phyloP scores from a whole-genome alignment of 2,797 vertebrate genomes.

The Darevskia mixta region DNA sequence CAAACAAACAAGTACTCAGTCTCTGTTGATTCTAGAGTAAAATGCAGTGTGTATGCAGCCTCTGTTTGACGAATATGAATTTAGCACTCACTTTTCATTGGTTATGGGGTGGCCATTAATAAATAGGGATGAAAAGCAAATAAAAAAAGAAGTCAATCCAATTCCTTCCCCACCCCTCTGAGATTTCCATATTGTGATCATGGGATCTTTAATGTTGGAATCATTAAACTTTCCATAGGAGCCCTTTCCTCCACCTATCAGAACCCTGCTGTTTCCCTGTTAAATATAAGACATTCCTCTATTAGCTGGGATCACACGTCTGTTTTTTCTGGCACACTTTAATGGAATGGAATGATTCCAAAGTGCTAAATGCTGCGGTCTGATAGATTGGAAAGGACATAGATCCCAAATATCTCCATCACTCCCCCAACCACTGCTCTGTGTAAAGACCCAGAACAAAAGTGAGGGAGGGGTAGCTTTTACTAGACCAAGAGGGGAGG shows the following conservation, averaged over 20 bases:
- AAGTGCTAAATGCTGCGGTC: constrained; percentile 74
- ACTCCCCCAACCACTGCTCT: constrained; percentile 17
- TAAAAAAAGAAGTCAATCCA: background rate
- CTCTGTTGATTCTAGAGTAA: no score
- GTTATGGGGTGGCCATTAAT: background rate
- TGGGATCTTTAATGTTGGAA: constrained; percentile 33
- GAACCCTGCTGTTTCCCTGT: constrained; percentile 58
- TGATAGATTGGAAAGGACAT: constrained; percentile 72
- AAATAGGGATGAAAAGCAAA: background rate
- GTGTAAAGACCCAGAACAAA: constrained; percentile 52
- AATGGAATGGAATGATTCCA: constrained; percentile 78
- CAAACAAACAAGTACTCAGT: no score
- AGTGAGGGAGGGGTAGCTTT: constrained; percentile 50
- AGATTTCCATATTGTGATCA: background rate
- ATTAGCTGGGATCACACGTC: constrained; percentile 71
- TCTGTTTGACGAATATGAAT: no score
- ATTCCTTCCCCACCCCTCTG: background rate
- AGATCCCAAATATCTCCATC: constrained; percentile 70
- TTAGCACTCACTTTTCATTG: no score
- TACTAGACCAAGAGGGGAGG: constrained; percentile 3
- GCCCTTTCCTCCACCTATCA: constrained; percentile 37
- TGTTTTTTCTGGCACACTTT: constrained; percentile 82
- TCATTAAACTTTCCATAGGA: constrained; percentile 37
- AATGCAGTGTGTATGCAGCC: no score
- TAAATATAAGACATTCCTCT: constrained; percentile 65